These are phyloP conservation scores for Sphaeridia pumilis DNA, from an alignment of 2,888 invertebrate species.

Conservation along the genomic window DNA sequence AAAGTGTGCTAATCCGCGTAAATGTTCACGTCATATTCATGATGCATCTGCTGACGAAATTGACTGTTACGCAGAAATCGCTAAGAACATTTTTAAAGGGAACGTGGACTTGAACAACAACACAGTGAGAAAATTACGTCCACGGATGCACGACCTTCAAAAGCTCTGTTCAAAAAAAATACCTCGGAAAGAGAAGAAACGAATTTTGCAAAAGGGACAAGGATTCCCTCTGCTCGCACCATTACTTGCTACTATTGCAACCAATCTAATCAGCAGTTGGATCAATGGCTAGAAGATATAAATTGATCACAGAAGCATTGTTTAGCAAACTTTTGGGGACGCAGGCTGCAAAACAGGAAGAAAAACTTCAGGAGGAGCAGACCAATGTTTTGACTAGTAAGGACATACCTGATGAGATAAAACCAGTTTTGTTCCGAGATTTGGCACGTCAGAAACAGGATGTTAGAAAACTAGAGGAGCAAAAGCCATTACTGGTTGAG, in stretches of 20 bases:
- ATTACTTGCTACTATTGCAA: slow-evolving; percentile 3
- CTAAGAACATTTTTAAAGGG: slow-evolving; percentile 3
- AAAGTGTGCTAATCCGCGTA: not conserved
- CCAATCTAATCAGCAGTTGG: not conserved
- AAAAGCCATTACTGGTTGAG: not conserved
- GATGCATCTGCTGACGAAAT: slow-evolving; percentile 1
- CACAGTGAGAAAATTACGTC: slow-evolving; percentile 3
- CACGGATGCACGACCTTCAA: slow-evolving; percentile 3
- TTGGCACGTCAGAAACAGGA: not conserved
- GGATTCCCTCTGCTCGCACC: slow-evolving; percentile 6
- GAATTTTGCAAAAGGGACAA: slow-evolving; percentile 4
- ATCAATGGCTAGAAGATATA: slow-evolving; percentile 11
- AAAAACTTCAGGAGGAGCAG: not conserved
- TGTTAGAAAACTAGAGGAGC: not conserved
- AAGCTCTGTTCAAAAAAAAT: not conserved
- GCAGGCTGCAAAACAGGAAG: not conserved
- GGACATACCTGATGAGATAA: slow-evolving; percentile 7
- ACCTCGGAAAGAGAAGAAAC: not conserved
- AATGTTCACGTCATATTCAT: not conserved
- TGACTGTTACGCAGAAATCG: not conserved
- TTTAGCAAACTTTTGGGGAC: not conserved
- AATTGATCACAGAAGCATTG: slow-evolving; percentile 7
- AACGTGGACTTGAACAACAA: slow-evolving; percentile 3
- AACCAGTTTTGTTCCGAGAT: slow-evolving; percentile 1
- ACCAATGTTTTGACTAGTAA: not conserved